A percentile compares a stretch with the other conserved stretches of the same genome.
phyloP scores from a whole-genome alignment of 2,797 vertebrate genomes.

The Acrossocheilus fasciatus region DNA sequence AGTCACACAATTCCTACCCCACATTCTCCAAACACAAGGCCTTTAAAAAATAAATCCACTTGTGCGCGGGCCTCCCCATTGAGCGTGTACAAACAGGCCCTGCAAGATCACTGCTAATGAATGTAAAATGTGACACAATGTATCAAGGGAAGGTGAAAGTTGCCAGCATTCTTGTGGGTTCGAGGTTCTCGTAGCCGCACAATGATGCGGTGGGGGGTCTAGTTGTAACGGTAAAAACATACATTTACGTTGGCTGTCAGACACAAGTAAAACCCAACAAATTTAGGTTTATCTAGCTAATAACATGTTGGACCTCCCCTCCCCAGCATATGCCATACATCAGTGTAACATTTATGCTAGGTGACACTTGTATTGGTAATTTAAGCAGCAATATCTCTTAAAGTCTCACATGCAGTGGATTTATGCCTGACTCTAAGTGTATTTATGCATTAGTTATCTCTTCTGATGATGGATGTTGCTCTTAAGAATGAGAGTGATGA shows the following conservation, averaged over 20 bases:
- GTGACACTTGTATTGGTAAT: conserved; percentile 46
- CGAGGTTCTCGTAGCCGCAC: conserved; percentile 22
- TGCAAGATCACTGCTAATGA: conserved; percentile 59
- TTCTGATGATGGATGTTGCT: conserved; percentile 37
- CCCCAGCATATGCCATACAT: conserved; percentile 40
- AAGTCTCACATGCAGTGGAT: conserved; percentile 53
- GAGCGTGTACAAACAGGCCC: conserved; percentile 51
- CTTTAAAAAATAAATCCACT: conserved; percentile 66
- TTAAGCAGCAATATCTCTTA: conserved; percentile 35
- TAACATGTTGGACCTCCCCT: conserved; percentile 18
- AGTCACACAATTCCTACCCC: conserved; percentile 61
- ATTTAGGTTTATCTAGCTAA: conserved; percentile 26
- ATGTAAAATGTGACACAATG: conserved; percentile 55
- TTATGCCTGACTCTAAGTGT: conserved; percentile 61
- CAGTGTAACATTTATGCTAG: conserved; percentile 45
- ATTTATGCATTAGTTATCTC: conserved; percentile 59
- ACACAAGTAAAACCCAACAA: conserved; percentile 37
- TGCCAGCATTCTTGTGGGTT: conserved; percentile 33
- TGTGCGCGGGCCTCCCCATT: conserved; percentile 56
- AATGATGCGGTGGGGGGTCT: conserved; percentile 28
- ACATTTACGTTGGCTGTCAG: conserved; percentile 35
- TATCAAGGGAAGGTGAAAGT: conserved; percentile 44
- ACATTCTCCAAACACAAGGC: conserved; percentile 63
- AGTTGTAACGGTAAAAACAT: conserved; percentile 21
- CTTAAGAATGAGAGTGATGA: conserved; percentile 42